phyloP scores from a whole-genome alignment of 2,888 invertebrate genomes.

The Trichopria drosophilae region DNA sequence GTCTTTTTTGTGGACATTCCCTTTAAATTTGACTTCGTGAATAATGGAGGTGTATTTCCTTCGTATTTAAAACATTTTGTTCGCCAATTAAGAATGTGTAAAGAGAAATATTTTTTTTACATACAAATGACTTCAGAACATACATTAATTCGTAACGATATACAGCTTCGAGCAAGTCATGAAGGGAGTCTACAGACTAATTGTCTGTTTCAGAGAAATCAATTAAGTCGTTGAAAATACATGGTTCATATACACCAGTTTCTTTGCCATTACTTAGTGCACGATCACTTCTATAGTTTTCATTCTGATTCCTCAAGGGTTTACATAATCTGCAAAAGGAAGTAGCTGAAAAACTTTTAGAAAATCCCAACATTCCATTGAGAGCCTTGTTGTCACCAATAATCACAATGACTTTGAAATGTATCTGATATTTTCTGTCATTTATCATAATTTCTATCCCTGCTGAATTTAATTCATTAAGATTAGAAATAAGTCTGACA shows the following conservation, averaged over 20 bases:
- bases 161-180: slow-evolving; percentile 23
- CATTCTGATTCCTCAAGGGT: too few relatives aligned
- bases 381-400: slow-evolving; percentile 30
- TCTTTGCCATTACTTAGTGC: slow-evolving; percentile 4
- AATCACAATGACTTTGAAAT: slow-evolving; percentile 26
- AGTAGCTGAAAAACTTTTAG: slow-evolving; percentile 22
- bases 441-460: slow-evolving; percentile 21
- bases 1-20: slow-evolving; percentile 15
- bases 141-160: slow-evolving; percentile 12
- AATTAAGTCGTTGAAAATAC: slow-evolving; percentile 13
- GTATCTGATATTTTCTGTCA: slow-evolving; percentile 10
- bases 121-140: slow-evolving; percentile 7
- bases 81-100: slow-evolving; percentile 26
- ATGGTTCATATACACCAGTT: slow-evolving; percentile 9
- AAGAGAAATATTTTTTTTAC: slow-evolving; percentile 14
- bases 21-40: slow-evolving; percentile 15
- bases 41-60: too few relatives aligned
- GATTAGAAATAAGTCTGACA: slow-evolving; percentile 17
- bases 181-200: slow-evolving; percentile 22
- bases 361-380: slow-evolving; percentile 27
- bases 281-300: slow-evolving; percentile 6
- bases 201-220: slow-evolving; percentile 14
- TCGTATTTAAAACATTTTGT: slow-evolving; percentile 19
- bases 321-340: slow-evolving; percentile 25
- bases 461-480: slow-evolving; percentile 28